Conservation (phyloP, 2,888 invertebrate genomes). For the Encarsia formosa region DNA sequence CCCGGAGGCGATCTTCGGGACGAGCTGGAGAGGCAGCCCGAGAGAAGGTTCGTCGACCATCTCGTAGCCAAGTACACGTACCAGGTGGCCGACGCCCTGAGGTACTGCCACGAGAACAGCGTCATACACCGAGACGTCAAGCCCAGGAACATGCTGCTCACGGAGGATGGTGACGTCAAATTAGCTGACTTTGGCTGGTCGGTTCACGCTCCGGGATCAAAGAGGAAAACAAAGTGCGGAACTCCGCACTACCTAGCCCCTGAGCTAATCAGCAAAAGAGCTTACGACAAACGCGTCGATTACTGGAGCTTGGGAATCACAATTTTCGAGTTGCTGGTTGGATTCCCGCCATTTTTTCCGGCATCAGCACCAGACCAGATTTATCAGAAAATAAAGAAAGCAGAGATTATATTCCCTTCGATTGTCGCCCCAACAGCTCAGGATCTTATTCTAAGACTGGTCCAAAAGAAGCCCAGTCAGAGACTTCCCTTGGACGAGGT, state of each 20-base stretch:
- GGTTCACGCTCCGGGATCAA: constrained; percentile 81
- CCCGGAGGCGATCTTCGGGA: constrained; percentile 80
- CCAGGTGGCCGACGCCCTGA: constrained; percentile 83
- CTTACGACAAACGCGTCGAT: constrained; percentile 82
- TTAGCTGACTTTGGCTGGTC: constrained; percentile 95
- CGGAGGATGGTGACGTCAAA: constrained; percentile 73
- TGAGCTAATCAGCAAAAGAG: constrained; percentile 85
- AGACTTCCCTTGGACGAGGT: constrained; percentile 33
- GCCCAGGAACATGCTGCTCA: constrained; percentile 83
- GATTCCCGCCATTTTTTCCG: constrained; percentile 87
- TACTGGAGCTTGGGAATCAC: constrained; percentile 92
- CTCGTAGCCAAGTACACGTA: constrained; percentile 77
- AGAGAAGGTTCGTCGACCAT: constrained; percentile 73
- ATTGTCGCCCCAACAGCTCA: constrained; percentile 65
- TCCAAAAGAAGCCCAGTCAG: constrained; percentile 28
- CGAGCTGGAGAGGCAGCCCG: constrained; percentile 64
- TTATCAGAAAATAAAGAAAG: constrained; percentile 64
- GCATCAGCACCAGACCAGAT: constrained; percentile 65
- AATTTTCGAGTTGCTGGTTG: constrained; percentile 90
- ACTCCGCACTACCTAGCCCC: constrained; percentile 94
- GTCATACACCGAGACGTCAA: constrained; percentile 92
- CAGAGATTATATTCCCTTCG: constrained; percentile 65
- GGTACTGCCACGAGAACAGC: constrained; percentile 80
- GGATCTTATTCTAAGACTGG: constrained; percentile 67
- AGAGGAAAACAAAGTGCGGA: constrained; percentile 88